Evolutionary conservation across 2,888 invertebrate genomes (phyloP).

Genomic region (Phorcus lineatus): DNA sequence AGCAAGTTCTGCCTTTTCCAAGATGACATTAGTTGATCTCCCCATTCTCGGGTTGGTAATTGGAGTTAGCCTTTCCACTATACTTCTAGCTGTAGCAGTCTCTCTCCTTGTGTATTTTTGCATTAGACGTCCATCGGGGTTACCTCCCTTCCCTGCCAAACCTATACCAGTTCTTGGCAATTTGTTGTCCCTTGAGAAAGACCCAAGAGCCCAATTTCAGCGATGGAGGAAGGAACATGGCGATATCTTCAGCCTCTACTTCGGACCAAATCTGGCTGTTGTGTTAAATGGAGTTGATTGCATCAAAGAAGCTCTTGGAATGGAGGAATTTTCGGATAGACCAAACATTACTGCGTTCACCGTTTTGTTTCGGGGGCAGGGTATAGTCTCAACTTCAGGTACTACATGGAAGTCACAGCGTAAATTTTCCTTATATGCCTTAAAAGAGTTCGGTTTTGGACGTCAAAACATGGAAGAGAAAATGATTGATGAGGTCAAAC

Average conservation of each 20-base stretch:
- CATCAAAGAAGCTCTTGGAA: conserved; percentile 22
- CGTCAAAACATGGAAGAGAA: conserved; percentile 25
- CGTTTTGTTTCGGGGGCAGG: background rate
- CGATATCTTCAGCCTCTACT: conserved; percentile 14
- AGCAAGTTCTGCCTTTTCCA: no score
- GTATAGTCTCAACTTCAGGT: background rate
- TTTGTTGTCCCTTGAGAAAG: background rate
- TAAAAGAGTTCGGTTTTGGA: conserved; percentile 26
- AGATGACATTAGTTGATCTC: no score
- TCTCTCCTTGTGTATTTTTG: background rate
- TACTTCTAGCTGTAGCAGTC: background rate
- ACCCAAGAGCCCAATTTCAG: background rate
- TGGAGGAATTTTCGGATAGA: conserved; percentile 13
- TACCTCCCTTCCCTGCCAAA: conserved; percentile 21
- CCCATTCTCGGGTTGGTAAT: no score
- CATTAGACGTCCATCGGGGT: background rate
- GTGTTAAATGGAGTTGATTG: conserved; percentile 3
- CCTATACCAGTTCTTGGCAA: conserved; percentile 22
- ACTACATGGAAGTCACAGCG: conserved; percentile 25
- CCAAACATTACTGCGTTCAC: background rate
- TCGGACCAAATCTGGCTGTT: conserved; percentile 7
- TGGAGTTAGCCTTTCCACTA: background rate
- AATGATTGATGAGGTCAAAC: conserved; percentile 13
- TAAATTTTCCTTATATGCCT: conserved; percentile 1
- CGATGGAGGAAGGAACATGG: conserved; percentile 24